These are phyloP conservation scores for Peromyscus californicus DNA, from an alignment of 2,113 vertebrate species.

Conservation along the genomic window DNA sequence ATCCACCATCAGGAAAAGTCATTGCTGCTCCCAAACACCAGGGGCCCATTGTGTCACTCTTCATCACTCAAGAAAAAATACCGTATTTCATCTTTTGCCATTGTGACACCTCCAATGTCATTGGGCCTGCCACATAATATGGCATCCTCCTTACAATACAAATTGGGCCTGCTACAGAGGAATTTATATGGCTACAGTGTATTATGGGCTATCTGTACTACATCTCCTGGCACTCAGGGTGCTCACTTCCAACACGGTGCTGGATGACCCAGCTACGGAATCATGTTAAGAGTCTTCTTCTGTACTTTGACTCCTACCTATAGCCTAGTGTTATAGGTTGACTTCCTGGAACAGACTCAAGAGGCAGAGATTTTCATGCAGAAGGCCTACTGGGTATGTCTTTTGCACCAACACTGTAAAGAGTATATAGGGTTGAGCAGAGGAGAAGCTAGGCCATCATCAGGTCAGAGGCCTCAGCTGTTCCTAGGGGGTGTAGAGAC, in stretches of 20 bases:
- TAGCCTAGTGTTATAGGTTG: neutral
- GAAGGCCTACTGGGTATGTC: neutral
- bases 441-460: neutral
- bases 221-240: neutral
- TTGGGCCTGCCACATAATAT: neutral
- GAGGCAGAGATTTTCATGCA: conserved; percentile 33
- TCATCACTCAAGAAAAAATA: neutral
- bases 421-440: neutral
- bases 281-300: neutral
- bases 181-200: neutral
- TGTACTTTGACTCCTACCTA: conserved; percentile 49
- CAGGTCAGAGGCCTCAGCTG: neutral
- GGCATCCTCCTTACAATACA: neutral
- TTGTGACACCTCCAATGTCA: neutral
- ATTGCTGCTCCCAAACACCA: neutral
- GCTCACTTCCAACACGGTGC: neutral
- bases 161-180: neutral
- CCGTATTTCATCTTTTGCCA: neutral
- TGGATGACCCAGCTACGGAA: conserved; percentile 38
- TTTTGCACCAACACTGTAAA: neutral
- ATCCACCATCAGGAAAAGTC: conserved; percentile 18
- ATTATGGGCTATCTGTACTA: neutral
- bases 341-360: conserved; percentile 31
- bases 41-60: neutral
- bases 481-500: neutral